Percentiles rank a stretch among this genome's conserved stretches.
phyloP scores from a whole-genome alignment of 64 coral and sea anemone species.

The Stylophora pistillata region DNA sequence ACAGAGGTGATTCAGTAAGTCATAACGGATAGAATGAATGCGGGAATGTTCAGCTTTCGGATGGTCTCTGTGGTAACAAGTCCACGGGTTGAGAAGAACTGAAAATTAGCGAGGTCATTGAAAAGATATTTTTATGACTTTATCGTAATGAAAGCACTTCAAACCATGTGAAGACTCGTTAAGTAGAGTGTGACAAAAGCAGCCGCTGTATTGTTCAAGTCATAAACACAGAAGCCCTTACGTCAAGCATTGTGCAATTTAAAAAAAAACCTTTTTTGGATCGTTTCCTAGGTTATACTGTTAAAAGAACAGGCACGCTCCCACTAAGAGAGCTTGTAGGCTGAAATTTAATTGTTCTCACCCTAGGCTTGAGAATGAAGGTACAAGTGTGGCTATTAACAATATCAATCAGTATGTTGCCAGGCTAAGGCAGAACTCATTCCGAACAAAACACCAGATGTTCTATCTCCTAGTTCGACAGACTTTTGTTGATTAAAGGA shows the following conservation, averaged over 20 bases:
- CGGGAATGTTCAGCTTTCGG: background rate
- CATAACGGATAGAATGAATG: background rate
- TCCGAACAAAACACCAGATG: too few relatives aligned
- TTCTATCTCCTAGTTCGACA: too few relatives aligned
- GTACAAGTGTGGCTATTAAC: too few relatives aligned
- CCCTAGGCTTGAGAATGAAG: background rate
- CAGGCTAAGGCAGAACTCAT: too few relatives aligned
- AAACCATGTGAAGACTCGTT: background rate
- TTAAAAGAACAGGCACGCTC: background rate
- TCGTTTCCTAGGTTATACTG: conserved; percentile 4
- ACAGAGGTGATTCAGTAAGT: background rate
- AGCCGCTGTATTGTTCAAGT: background rate
- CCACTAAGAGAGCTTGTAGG: background rate
- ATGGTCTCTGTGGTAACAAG: conserved; percentile 2
- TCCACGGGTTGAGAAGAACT: background rate
- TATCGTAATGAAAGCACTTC: background rate
- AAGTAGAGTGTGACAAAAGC: background rate
- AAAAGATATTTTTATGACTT: background rate
- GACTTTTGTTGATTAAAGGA: too few relatives aligned
- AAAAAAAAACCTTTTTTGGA: background rate
- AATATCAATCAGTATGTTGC: too few relatives aligned
- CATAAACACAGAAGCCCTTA: background rate
- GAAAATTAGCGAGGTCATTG: background rate
- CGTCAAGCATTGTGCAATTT: too few relatives aligned
- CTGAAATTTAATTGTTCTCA: background rate